These are phyloP conservation scores for Drosophila recens DNA, from an alignment of 2,888 invertebrate species.

Conservation along the genomic window DNA sequence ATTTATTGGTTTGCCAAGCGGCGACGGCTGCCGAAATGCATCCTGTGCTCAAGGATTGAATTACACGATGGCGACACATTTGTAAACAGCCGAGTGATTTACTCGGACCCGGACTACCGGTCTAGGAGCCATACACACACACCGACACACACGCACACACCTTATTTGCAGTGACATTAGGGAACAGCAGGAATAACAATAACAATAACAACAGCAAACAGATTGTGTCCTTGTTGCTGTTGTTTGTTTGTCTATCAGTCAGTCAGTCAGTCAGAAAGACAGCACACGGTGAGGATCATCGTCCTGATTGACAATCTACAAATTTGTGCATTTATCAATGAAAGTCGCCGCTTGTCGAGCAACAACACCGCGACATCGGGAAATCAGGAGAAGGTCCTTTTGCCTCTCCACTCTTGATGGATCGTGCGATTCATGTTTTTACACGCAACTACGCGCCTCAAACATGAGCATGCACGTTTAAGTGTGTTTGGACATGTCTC, in stretches of 20 bases:
- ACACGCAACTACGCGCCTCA: constrained; percentile 64
- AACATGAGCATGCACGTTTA: constrained; percentile 32
- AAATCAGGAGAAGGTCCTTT: background rate
- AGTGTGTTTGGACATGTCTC: constrained; percentile 7
- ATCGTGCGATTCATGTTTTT: constrained; percentile 69
- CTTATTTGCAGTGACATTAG: constrained; percentile 75
- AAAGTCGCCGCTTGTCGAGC: constrained; percentile 49
- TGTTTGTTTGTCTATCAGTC: constrained; percentile 63
- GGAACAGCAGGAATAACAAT: constrained; percentile 27
- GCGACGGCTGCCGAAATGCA: constrained; percentile 74
- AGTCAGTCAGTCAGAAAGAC: constrained; percentile 45
- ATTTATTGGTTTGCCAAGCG: constrained; percentile 79
- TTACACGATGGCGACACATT: constrained; percentile 79
- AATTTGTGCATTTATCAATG: constrained; percentile 78
- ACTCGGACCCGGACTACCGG: constrained; percentile 60
- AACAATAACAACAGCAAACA: constrained; percentile 55
- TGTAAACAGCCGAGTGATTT: constrained; percentile 77
- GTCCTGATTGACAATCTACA: constrained; percentile 73
- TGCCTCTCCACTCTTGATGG: constrained; percentile 49
- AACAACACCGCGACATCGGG: constrained; percentile 39
- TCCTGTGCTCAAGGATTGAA: constrained; percentile 75
- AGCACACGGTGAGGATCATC: constrained; percentile 47
- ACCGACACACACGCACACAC: constrained; percentile 44
- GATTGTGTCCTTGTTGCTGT: constrained; percentile 52
- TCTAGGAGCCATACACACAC: constrained; percentile 57